Evolutionary conservation across 2,113 vertebrate species (phyloP).

Genomic region (Percopsis transmontana): DNA sequence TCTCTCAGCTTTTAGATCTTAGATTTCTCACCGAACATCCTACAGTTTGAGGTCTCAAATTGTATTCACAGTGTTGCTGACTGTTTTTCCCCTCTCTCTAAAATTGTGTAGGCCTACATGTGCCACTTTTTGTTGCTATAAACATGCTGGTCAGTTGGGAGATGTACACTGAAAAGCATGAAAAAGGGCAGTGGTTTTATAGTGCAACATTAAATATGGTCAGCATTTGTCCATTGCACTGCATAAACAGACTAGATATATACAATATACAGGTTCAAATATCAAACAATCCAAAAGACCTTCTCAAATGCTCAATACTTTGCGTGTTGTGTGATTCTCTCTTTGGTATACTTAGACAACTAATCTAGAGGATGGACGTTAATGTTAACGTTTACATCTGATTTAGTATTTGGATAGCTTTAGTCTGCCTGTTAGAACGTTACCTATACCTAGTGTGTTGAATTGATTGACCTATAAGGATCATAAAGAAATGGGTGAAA

Average conservation of each 20-base stretch:
- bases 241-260: neutral
- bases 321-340: too few relatives aligned
- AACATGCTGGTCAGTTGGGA: neutral
- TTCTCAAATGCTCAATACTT: too few relatives aligned
- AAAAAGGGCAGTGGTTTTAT: neutral
- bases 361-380: too few relatives aligned
- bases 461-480: neutral
- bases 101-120: conserved; percentile 53
- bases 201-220: neutral
- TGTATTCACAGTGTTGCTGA: too few relatives aligned
- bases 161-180: conserved; percentile 12
- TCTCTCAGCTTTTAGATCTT: too few relatives aligned
- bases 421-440: too few relatives aligned
- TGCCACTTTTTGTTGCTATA: conserved; percentile 31
- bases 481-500: neutral
- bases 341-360: too few relatives aligned
- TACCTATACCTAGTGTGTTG: too few relatives aligned
- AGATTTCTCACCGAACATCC: too few relatives aligned
- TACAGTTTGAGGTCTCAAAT: neutral
- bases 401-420: too few relatives aligned
- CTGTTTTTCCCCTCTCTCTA: conserved; percentile 37
- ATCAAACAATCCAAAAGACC: too few relatives aligned
- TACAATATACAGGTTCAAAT: neutral
- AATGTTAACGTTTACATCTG: too few relatives aligned
- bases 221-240: neutral